Evolutionary conservation across 1,140 invertebrate species (phyloP), one percentile per base, ranked within the genome.

Genomic region (Ceratosolen solmsi): DNA sequence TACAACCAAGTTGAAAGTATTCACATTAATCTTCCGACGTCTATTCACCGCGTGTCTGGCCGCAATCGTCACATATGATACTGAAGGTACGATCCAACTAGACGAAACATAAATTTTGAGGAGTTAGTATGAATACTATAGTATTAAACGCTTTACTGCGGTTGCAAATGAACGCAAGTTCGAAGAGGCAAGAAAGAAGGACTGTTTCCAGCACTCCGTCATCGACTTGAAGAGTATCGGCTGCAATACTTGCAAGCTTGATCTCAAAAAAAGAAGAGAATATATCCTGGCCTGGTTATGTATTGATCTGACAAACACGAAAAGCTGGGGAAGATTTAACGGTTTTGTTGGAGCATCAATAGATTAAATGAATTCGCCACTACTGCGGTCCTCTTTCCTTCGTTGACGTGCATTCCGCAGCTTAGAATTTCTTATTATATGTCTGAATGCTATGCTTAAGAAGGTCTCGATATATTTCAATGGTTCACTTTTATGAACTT

Each of bases 261-360:
- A 46, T 71, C 68, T 68, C 80, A 63, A 82, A 82, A 82, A 82
- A 82, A 51, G 73, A 65, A 82, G 80, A 82, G 73, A 25, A 56
- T 38, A 30, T 13, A 27, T 60, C 56, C 63, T 77, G 80, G 73
- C 80, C 80, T 82, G 73, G 80, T 82, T 82, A 63, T 73, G 80
- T 82, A 82, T 82, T 77, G 80, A 82, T 82, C 80, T 70, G 80
- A 7, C 30, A 17, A 15, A 20, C 25, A 63, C 36, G 41, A 33
- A 58, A 11, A 11, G 30, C 2, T 4, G 25, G 41, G 74, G 17
- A 2, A 63, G 74, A 22, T 27, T 60, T 17, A 11, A 15, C 36
- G 30, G 56, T 76, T 46, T 63, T 27, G 54, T 63, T 25, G 63
- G 63, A 33, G 74, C 56, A n/a, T n/a, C n/a, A n/a, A n/a, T n/a